Percentiles rank a stretch among this genome's conserved stretches.
Conservation (phyloP, 2,113 vertebrate genomes). For the Anoura caudifer region DNA sequence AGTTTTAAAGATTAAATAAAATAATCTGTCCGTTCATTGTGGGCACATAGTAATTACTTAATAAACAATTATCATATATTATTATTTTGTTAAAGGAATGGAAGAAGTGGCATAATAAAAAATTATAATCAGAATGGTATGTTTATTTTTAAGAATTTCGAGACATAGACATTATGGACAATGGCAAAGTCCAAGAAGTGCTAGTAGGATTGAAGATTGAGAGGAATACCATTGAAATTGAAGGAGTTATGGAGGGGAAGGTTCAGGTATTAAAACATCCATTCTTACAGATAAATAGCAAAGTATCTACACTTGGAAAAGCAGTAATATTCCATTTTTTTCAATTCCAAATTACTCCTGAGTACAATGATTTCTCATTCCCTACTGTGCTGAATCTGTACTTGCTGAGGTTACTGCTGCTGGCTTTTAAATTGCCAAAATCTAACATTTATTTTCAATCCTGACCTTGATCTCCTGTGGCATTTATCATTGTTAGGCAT, state of each 20-base stretch:
- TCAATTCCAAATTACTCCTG: not conserved
- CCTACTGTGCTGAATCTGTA: not conserved
- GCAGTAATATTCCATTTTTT: not conserved
- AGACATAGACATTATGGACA: not conserved
- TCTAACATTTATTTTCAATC: not conserved
- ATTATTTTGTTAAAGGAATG: not conserved
- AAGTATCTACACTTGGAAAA: not conserved
- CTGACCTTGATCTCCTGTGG: not conserved
- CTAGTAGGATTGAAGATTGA: not conserved
- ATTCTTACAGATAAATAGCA: not conserved
- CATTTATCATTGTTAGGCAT: not conserved
- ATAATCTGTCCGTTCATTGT: not conserved
- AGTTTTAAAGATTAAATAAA: not conserved
- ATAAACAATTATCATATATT: not conserved
- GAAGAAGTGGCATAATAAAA: not conserved
- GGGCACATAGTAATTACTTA: not conserved
- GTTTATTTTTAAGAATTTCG: not conserved
- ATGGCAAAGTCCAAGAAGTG: not conserved
- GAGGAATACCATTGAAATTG: not conserved
- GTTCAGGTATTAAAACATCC: not conserved
- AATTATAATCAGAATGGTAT: not conserved
- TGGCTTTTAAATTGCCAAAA: not conserved
- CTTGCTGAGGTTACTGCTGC: not conserved
- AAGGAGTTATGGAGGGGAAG: not conserved
- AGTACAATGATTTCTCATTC: not conserved